A percentile compares a stretch with the other conserved stretches of the same genome.
Conservation (phyloP, 2,113 vertebrate species). For the Fregata magnificens region DNA sequence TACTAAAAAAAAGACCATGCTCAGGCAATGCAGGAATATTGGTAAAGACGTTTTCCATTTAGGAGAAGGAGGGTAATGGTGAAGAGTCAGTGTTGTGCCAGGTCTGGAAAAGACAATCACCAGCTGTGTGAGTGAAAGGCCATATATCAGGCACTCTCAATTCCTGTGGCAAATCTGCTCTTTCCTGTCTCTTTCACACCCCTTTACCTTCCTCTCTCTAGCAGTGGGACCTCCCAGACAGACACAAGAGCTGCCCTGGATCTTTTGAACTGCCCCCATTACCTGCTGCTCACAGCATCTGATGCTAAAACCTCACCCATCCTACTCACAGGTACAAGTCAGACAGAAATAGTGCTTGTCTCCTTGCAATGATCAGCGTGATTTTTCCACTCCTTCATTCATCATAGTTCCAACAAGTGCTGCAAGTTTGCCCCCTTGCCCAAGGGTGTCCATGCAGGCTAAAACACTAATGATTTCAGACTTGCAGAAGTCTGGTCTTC, state of each 20-base stretch:
- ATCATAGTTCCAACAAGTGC: background rate
- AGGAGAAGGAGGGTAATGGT: background rate
- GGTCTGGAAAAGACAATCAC: background rate
- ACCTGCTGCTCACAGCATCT: background rate
- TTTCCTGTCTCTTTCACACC: background rate
- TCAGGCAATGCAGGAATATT: conserved; percentile 18
- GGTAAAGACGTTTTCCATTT: conserved; percentile 2
- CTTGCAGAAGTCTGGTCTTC: background rate
- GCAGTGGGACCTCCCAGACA: background rate
- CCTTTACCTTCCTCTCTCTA: background rate
- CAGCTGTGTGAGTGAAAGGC: background rate
- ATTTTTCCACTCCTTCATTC: background rate
- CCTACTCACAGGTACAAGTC: background rate
- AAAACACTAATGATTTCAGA: background rate
- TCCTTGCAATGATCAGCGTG: background rate
- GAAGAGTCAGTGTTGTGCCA: background rate
- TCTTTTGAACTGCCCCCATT: background rate
- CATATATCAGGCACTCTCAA: background rate
- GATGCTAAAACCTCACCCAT: background rate
- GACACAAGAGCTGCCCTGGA: background rate
- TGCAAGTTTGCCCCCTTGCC: background rate
- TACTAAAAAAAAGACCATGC: background rate
- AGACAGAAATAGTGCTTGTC: background rate
- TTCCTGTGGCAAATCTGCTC: background rate
- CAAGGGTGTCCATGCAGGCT: background rate